These are phyloP conservation scores for Euschistus heros DNA, from an alignment of 1,140 invertebrate genomes.

Conservation along the genomic window DNA sequence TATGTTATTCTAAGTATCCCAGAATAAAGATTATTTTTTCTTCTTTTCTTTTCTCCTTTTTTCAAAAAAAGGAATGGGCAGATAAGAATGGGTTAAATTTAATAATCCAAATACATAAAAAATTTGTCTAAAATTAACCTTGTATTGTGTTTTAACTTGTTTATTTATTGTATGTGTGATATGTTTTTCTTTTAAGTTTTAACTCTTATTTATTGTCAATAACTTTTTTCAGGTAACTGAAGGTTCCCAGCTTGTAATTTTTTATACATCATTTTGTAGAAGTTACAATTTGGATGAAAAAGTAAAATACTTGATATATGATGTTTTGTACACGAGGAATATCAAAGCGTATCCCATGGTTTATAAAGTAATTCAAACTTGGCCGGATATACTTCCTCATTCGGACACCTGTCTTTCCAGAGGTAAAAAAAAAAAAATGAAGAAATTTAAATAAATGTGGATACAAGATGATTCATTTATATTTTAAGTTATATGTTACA, in stretches of 20 bases:
- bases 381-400: neutral
- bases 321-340: slow-evolving; percentile 1
- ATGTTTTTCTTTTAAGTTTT: no score
- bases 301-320: neutral
- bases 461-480: neutral
- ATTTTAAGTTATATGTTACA: neutral
- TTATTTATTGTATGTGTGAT: no score
- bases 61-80: no score
- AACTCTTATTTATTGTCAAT: no score
- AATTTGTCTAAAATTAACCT: no score
- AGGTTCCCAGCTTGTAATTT: neutral
- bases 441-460: neutral
- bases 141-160: no score
- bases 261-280: neutral
- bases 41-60: no score
- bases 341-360: neutral
- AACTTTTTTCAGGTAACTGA: neutral
- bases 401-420: neutral
- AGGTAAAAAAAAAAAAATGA: no score
- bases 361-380: neutral
- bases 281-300: neutral
- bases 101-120: no score
- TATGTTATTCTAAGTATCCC: no score
- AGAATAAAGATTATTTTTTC: no score
- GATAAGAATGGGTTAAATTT: no score